Percentiles rank a stretch among this genome's conserved stretches.
phyloP scores from a whole-genome alignment of 2,113 vertebrate genomes.

The Tangachromis dhanisi region DNA sequence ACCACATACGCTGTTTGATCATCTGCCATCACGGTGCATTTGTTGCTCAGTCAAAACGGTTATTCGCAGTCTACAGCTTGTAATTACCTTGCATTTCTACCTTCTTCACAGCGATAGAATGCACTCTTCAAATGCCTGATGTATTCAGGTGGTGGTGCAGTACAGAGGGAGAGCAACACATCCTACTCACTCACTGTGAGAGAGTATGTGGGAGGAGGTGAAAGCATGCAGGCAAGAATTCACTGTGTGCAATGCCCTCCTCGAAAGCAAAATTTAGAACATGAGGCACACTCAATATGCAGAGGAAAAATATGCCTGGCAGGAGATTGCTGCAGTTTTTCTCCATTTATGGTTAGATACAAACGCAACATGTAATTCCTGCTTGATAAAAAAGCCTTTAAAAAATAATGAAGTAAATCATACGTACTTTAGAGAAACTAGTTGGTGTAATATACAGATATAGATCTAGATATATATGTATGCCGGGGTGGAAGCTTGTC shows the following conservation, averaged over 20 bases:
- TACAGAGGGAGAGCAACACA: conserved; percentile 37
- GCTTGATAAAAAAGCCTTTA: not conserved
- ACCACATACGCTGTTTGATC: not conserved
- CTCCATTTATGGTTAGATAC: not conserved
- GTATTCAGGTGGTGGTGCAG: conserved; percentile 34
- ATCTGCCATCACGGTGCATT: not conserved
- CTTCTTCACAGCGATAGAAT: not conserved
- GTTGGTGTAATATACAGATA: not conserved
- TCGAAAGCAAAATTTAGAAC: conserved; percentile 48
- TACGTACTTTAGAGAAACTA: not conserved
- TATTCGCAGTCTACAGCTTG: not conserved
- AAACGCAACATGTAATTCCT: not conserved
- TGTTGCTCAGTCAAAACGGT: not conserved
- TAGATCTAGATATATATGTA: not conserved
- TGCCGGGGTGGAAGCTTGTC: not conserved
- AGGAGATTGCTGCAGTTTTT: conserved; percentile 8
- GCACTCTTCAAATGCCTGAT: conserved; percentile 5
- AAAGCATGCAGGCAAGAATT: conserved; percentile 44
- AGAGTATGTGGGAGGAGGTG: conserved; percentile 66
- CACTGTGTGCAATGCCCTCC: conserved; percentile 50
- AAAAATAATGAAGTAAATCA: not conserved
- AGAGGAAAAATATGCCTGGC: conserved; percentile 32
- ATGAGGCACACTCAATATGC: conserved; percentile 30
- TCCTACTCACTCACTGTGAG: conserved; percentile 55
- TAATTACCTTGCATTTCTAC: not conserved